These are phyloP conservation scores for Aradus depressus DNA, from an alignment of 2,888 invertebrate genomes.

Conservation along the genomic window DNA sequence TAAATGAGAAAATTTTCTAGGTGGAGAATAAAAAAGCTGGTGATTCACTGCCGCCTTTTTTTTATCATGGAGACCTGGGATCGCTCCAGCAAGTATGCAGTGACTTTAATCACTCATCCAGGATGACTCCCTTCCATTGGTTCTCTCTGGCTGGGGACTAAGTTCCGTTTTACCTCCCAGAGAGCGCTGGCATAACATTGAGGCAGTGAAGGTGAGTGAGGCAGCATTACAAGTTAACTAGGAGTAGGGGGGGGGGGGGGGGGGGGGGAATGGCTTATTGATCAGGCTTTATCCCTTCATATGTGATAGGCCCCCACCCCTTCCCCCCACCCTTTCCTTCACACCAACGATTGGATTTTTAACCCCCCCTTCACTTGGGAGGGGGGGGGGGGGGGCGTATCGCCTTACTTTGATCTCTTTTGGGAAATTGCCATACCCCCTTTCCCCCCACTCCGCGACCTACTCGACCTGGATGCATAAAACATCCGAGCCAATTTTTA, in stretches of 20 bases:
- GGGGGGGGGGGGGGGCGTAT: slow-evolving; percentile 9
- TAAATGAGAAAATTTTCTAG: too few species aligned
- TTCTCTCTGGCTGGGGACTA: too few species aligned
- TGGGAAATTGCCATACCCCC: slow-evolving; percentile 17
- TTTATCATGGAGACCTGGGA: too few species aligned
- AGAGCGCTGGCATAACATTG: too few species aligned
- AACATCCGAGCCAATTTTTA: slow-evolving; percentile 16
- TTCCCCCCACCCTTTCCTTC: background rate
- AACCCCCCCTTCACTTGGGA: slow-evolving; percentile 1
- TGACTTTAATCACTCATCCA: too few species aligned
- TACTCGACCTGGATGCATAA: slow-evolving; percentile 15
- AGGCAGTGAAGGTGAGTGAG: too few species aligned
- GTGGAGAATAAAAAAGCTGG: too few species aligned
- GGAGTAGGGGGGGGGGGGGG: slow-evolving; percentile 12
- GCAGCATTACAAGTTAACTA: background rate
- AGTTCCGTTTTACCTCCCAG: too few species aligned
- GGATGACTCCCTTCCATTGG: too few species aligned
- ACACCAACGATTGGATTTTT: slow-evolving; percentile 15
- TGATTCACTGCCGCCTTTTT: background rate
- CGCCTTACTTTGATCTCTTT: slow-evolving; percentile 18
- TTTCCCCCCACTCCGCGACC: too few species aligned
- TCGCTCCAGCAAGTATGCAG: too few species aligned
- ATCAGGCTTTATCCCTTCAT: slow-evolving; percentile 16
- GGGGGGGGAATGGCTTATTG: slow-evolving; percentile 16
- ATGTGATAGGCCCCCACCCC: slow-evolving; percentile 11